Evolutionary conservation across 2,113 vertebrate genomes (phyloP).

Genomic region (Turnix velox): DNA sequence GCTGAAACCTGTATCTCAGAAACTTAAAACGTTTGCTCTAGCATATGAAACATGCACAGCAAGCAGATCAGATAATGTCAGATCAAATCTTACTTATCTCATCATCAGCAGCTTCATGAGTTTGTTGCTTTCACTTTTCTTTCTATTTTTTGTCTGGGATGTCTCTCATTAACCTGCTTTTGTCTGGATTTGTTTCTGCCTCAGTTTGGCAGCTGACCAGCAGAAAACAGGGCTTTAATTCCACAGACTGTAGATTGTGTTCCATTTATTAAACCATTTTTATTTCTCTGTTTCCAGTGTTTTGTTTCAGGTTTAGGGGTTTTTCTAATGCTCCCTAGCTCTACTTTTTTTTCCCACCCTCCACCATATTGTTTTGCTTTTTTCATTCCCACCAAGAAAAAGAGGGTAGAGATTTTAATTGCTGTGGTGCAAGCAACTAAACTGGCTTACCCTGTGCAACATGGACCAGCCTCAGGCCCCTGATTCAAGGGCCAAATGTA

Average conservation of each 20-base stretch:
- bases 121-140: background rate
- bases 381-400: background rate
- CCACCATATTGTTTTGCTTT: background rate
- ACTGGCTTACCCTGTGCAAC: background rate
- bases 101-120: background rate
- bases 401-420: background rate
- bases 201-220: conserved; percentile 48
- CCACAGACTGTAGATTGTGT: background rate
- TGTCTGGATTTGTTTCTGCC: conserved; percentile 34
- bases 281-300: conserved; percentile 9
- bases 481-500: background rate
- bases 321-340: background rate
- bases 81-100: conserved; percentile 47
- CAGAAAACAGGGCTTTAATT: conserved; percentile 23
- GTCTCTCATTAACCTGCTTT: conserved; percentile 66
- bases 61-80: conserved; percentile 27
- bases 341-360: background rate
- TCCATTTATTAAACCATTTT: conserved; percentile 45
- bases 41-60: conserved; percentile 3
- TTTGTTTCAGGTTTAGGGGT: background rate
- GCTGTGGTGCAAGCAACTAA: background rate
- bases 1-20: background rate
- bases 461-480: background rate
- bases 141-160: background rate
- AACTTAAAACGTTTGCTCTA: background rate